Evolutionary conservation across 2,888 invertebrate species (phyloP), one percentile per base, ranked within the genome.

Genomic region (Acholoe squamosa): DNA sequence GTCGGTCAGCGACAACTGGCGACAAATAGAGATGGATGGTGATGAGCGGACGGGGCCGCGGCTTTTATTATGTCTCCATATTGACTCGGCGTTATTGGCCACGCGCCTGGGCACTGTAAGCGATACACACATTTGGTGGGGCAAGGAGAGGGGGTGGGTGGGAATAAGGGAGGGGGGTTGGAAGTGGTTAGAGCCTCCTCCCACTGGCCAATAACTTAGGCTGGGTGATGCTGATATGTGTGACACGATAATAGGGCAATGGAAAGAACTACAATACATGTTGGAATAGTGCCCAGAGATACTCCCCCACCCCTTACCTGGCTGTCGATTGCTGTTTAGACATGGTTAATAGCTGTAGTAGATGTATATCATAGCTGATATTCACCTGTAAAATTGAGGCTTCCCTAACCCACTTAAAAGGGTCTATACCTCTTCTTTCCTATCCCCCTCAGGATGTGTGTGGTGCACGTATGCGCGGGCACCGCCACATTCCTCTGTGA

Each of bases 1-100:
- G 71, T 71, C 71, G 71, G 71, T 71, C 71, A 71, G 71, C 71
- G 71, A 71, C 71, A 71, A 71, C 71, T 28, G 71, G 71, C 71
- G 71, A 71, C 71, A 71, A 71, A 71, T 71, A 28, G 71, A 71
- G 71, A 71, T 71, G 71, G 71, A 71, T 71, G 31, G 71, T 71
- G 71, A 71, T 71, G 71, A 71, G 71, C 71, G 28, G 71, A 28
- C 25, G 25, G 71, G 71, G 71, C 71, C 28, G 71, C 71, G 25
- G 71, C 31, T 28, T 71, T 71, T 71, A 71, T 71, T 71, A 71
- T 71, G 71, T 71, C 71, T 71, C 71, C 71, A 71, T 71, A 71
- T 71, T 71, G 71, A 71, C 71, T 71, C 71, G 71, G 71, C 28
- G 28, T 71, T 71, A 71, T 71, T 71, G 71, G 71, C 71, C 71